These are phyloP conservation scores for Crotalus horridus DNA, from an alignment of 2,113 vertebrate species.

Conservation along the genomic window DNA sequence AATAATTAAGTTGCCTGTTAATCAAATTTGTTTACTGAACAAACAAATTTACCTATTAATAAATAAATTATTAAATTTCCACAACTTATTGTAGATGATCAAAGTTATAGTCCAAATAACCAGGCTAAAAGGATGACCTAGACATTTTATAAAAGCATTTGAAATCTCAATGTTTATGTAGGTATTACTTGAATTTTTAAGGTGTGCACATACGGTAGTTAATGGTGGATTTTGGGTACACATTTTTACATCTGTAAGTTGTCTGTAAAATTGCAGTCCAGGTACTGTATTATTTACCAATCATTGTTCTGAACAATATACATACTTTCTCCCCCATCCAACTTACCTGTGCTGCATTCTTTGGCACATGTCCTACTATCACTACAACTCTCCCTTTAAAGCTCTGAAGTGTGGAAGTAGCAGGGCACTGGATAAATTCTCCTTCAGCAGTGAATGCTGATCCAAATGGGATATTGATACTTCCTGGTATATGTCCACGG, in stretches of 20 bases:
- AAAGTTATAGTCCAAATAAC: background rate
- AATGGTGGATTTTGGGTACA: background rate
- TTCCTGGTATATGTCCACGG: conserved; percentile 91
- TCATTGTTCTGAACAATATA: background rate
- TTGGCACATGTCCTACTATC: conserved; percentile 82
- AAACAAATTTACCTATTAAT: background rate
- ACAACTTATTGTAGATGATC: background rate
- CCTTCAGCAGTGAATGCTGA: conserved; percentile 81
- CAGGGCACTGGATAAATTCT: conserved; percentile 82
- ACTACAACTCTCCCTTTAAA: conserved; percentile 92
- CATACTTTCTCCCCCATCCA: background rate
- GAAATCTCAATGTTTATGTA: background rate
- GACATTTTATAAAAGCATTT: background rate
- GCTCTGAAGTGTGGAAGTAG: conserved; percentile 76
- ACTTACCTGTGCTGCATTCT: conserved; percentile 82
- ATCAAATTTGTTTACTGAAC: background rate
- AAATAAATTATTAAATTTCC: background rate
- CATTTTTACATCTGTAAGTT: background rate
- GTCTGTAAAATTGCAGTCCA: background rate
- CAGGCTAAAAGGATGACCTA: background rate
- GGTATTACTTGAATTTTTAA: background rate
- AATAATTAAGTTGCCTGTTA: background rate
- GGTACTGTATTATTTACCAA: background rate
- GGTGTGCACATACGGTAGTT: background rate
- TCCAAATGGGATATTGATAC: conserved; percentile 87